Evolutionary conservation across 2,113 vertebrate species (phyloP), one percentile per base, ranked within the genome.

Genomic region (Thalassoma bifasciatum): DNA sequence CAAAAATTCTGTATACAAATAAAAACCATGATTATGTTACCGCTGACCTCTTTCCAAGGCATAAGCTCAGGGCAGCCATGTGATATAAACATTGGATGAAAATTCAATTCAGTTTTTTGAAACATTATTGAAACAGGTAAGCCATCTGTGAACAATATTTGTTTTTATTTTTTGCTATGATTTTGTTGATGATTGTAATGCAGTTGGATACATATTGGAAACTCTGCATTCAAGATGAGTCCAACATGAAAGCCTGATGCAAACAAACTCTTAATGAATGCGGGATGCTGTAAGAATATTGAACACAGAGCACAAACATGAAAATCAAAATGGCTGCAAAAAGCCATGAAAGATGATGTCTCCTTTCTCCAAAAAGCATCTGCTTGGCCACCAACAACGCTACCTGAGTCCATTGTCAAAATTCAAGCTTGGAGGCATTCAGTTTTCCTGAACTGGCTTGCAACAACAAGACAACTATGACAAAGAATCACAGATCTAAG

Each of bases 1-100:
- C 10, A 63, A 14, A 70, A 50, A 53, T 71, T 38, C 26, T 38
- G 17, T 52, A 54, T 24, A 71, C 42, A 59, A 75, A 76, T 57
- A 66, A 54, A 62, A 47, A 54, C 60, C 23, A 40, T 47, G 47
- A 56, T 62, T 19, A 77, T 11, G 54, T 60, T 13, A 22, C 46
- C 3, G 30, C 54, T 66, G 63, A 68, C 13, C 21, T 6, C 66
- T 79, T 63, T 59, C 17, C 52, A 40, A 62, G 21, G 17, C 38
- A 38, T 58, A 42, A 5, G 16, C 16, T 16, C 53, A 2, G 17
- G 44, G 23, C 34, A 64, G 66, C 44, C 44, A 46, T 46, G 44
- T 46, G 44, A 46, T 46, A 17, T 46, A 46, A 46, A 46, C 44
- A 46, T 19, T 46, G 17, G 16, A 42, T 42, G 44, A 40, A 54